Base-by-base conservation (phyloP, 2,113 vertebrate genomes). In the Nibea coibor region DNA sequence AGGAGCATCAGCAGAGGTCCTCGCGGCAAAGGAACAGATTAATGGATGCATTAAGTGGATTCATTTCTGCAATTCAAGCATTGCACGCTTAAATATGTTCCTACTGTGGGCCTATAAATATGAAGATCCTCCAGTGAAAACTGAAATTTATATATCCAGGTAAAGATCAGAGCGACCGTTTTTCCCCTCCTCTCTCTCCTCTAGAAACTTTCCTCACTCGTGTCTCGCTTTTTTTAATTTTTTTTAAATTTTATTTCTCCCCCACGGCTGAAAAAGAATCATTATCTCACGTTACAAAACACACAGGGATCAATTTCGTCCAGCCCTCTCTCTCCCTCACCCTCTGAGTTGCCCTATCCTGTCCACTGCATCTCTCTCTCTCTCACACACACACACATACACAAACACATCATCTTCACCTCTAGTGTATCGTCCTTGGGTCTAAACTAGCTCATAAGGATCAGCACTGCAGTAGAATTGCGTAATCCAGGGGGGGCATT, bases 401-500 rank as follows among this genome's bases (percentile, higher is more conserved):
- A 54, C 43, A 68, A 54, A 56, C 70, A 45, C 72, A 73, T 48
- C 84, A 75, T 80, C 87, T 89, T 92, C 89, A 92, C 89, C 91
- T 92, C 89, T 83, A 69, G 88, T 73, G 82, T 89, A 78, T 58
- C 51, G 87, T 90, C 93, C 92, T 93, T 92, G 91, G 81, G 73
- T 90, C 53, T 85, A 83, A 90, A 94, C 84, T 77, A 89, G 91
- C 93, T 89, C 86, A 69, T 75, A 84, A 82, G 83, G 84, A 90
- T 83, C 89, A 87, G 89, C 91, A 94, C 90, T 93, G 91, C 93
- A 82, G 91, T 26, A 39, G 85, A 16, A 85, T 86, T 93, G 92
- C 88, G 88, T 93, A 92, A 92, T 88, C 79, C 14, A 26, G 14
- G 58, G 74, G 35, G 72, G 75, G 69, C 75, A 58, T 57, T 56